Percentiles rank a stretch among this genome's conserved stretches.
phyloP scores from a whole-genome alignment of 2,888 invertebrate species.

The Hirudinaria manillensis region DNA sequence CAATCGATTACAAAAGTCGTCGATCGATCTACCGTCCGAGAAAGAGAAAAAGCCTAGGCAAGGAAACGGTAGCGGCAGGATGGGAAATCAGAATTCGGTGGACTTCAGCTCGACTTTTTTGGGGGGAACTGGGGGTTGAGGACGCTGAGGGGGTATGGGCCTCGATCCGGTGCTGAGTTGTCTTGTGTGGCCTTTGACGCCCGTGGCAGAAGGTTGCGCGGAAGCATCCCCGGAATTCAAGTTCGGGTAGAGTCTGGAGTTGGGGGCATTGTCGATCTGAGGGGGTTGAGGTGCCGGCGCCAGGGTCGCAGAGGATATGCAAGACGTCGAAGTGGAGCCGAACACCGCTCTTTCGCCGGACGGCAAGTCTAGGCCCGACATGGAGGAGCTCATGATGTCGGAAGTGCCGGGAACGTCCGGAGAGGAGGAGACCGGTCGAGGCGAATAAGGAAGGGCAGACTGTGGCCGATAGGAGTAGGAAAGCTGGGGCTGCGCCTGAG shows the following conservation, averaged over 20 bases:
- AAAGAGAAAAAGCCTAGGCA: not conserved
- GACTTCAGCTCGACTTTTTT: slow-evolving; percentile 17
- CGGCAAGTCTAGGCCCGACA: not conserved
- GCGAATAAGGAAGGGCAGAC: not conserved
- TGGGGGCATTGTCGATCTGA: not conserved
- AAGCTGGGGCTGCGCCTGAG: slow-evolving; percentile 46
- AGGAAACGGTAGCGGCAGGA: not conserved
- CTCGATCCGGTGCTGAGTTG: slow-evolving; percentile 8
- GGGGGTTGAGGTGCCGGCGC: not conserved
- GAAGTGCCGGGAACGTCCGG: slow-evolving; percentile 33
- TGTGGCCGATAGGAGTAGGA: not conserved
- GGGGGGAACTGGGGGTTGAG: slow-evolving; percentile 17
- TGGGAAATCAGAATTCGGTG: not conserved
- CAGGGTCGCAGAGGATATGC: not conserved
- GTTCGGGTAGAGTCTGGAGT: slow-evolving; percentile 8
- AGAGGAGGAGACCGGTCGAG: slow-evolving; percentile 36
- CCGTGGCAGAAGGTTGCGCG: too few species aligned
- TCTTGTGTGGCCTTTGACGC: not conserved
- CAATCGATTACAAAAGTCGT: too few species aligned
- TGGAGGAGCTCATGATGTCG: not conserved
- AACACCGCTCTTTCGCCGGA: not conserved
- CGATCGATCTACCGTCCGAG: too few species aligned
- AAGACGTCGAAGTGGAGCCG: not conserved
- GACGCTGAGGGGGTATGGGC: slow-evolving; percentile 8
- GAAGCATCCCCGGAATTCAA: slow-evolving; percentile 6